Percentiles rank a stretch among this genome's conserved stretches.
These are phyloP conservation scores for Diaprepes abbreviatus DNA, from an alignment of 2,888 invertebrate genomes.

Conservation along the genomic window DNA sequence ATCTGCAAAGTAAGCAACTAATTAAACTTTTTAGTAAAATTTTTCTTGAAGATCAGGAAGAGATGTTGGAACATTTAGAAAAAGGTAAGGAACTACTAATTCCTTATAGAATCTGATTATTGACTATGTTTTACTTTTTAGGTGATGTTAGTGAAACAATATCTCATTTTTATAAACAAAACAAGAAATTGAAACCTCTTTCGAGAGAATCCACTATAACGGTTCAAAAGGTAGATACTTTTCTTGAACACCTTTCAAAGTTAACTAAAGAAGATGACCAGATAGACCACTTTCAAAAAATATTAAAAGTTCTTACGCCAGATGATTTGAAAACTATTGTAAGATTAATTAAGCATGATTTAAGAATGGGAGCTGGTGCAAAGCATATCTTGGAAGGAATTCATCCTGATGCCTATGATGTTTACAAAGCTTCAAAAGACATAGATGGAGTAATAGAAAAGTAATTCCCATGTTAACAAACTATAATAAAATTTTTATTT, in stretches of 20 bases:
- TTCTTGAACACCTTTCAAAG: constrained; percentile 80
- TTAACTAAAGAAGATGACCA: constrained; percentile 92
- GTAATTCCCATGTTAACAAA: too few relatives aligned
- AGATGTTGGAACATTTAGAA: constrained; percentile 89
- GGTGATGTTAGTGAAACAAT: constrained; percentile 90
- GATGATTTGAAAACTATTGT: constrained; percentile 88
- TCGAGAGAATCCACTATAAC: constrained; percentile 75
- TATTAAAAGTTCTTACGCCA: constrained; percentile 82
- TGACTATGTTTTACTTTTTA: constrained; percentile 17
- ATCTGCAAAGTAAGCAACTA: constrained; percentile 92
- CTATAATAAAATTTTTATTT: too few relatives aligned
- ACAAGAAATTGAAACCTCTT: constrained; percentile 71
- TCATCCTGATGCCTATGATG: constrained; percentile 88
- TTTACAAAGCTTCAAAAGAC: constrained; percentile 89
- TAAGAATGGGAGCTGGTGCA: constrained; percentile 92
- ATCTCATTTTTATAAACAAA: constrained; percentile 80
- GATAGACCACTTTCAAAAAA: constrained; percentile 78
- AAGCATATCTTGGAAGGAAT: constrained; percentile 93
- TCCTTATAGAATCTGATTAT: neutral
- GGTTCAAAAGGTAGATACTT: constrained; percentile 82
- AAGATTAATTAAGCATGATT: constrained; percentile 90
- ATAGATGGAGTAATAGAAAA: constrained; percentile 78
- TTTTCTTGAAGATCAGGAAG: constrained; percentile 79
- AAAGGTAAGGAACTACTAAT: constrained; percentile 68
- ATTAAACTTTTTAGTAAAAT: constrained; percentile 89